Evolutionary conservation across 2,113 vertebrate genomes (phyloP).

Genomic region (Melanerpes formicivorus): DNA sequence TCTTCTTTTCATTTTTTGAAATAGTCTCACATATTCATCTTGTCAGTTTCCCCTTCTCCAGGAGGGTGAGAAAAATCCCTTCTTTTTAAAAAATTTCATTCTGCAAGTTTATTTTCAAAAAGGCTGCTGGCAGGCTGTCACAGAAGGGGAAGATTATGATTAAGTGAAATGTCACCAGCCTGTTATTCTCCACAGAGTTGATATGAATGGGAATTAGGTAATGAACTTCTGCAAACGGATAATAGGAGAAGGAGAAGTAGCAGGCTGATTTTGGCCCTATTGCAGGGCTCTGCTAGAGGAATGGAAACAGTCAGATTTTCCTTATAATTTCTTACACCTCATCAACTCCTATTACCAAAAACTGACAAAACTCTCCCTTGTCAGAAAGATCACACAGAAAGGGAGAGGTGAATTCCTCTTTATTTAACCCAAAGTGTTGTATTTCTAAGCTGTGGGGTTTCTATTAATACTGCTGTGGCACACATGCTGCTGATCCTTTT

Average conservation of each 20-base stretch:
- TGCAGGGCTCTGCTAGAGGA: neutral
- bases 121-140: slow-evolving; percentile 30
- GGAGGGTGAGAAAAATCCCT: neutral
- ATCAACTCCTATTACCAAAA: neutral
- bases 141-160: slow-evolving; percentile 32
- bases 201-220: slow-evolving; percentile 58
- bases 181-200: slow-evolving; percentile 23
- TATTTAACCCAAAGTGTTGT: neutral
- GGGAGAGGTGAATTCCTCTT: neutral
- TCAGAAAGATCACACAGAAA: slow-evolving; percentile 34
- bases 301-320: neutral
- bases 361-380: neutral
- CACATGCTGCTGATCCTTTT: neutral
- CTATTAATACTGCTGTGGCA: neutral
- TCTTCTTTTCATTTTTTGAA: neutral
- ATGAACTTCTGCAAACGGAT: slow-evolving; percentile 3
- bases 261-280: slow-evolving; percentile 37
- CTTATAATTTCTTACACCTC: neutral
- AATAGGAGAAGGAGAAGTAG: slow-evolving; percentile 31
- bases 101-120: slow-evolving; percentile 55
- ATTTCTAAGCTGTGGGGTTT: neutral
- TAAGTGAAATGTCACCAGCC: slow-evolving; percentile 56
- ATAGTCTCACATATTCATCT: neutral
- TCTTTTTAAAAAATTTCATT: neutral
- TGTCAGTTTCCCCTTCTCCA: neutral